Evolutionary conservation across 2,113 vertebrate species (phyloP), one percentile per base, ranked within the genome.

Genomic region (Probosciger aterrimus): DNA sequence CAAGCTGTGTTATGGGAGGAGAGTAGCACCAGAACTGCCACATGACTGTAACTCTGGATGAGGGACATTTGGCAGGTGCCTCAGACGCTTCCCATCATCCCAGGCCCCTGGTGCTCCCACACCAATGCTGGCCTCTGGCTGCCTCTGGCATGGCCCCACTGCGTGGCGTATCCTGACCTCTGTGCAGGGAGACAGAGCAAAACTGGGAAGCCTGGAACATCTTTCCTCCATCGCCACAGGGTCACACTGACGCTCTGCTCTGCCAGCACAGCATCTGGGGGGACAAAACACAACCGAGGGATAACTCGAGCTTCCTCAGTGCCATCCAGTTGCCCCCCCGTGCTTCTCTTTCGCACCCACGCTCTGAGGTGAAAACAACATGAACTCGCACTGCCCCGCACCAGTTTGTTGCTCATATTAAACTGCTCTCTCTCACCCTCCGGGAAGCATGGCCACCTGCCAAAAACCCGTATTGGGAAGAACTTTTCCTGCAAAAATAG

Each of bases 381-480:
- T 31, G 24, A 86, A 70, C n/a, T 77, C 0, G 0, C 68, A 64
- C 49, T 81, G 55, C n/a, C 50, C 46, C 1, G 1, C 27, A 59
- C n/a, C 31, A 30, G 14, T 70, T 91, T 43, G 17, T 60, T 71
- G n/a, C 49, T 93, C 1, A 0, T 49, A 52, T 11, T 69, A 59
- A 81, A 24, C 81, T 49, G n/a, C 25, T 68, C 64, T 70, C 64
- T 46, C 49, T 69, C 35, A 46, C 53, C 10, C 76, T 78, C 55
- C 16, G 46, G 33, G 41, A 33, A 91, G 55, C 60, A 14, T 1
- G 3, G 65, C 50, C 50, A 49, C 37, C 44, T 39, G n/a, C 77
- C 81, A 94, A 87, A 92, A 71, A 0, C 25, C 46, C 25, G 71
- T 81, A 70, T 59, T 71, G 91, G 69, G 74, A 95, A 92, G 87